A percentile compares a stretch with the other conserved stretches of the same genome.
Conservation (phyloP, 1,140 invertebrate genomes). For the Aphaenogaster ashmeadi region DNA sequence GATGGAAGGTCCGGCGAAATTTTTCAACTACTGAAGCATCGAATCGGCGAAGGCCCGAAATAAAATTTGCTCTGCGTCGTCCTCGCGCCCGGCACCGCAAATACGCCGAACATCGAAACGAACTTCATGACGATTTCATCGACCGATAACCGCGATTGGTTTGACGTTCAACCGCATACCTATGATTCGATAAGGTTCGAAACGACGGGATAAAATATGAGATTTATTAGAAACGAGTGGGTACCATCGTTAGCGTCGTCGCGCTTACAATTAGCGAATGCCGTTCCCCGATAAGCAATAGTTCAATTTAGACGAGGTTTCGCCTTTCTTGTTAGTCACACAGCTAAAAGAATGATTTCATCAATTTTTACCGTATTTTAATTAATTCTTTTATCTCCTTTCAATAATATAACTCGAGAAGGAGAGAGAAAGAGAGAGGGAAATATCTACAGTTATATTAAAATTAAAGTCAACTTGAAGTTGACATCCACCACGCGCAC, state of each 20-base stretch:
- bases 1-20: slow-evolving; percentile 29
- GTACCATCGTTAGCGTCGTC: neutral
- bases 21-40: slow-evolving; percentile 41
- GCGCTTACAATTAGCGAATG: slow-evolving; percentile 28
- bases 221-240: slow-evolving; percentile 38
- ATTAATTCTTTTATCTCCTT: slow-evolving; percentile 26
- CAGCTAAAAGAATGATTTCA: neutral
- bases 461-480: slow-evolving; percentile 5
- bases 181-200: slow-evolving; percentile 75
- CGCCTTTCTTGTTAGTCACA: neutral
- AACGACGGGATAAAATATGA: slow-evolving; percentile 65
- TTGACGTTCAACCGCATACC: slow-evolving; percentile 70
- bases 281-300: slow-evolving; percentile 10
- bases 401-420: slow-evolving; percentile 17
- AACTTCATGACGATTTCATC: slow-evolving; percentile 78
- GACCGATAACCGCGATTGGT: slow-evolving; percentile 76
- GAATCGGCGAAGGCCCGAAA: slow-evolving; percentile 60
- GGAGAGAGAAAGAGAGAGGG: neutral
- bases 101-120: slow-evolving; percentile 67
- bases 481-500: neutral
- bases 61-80: slow-evolving; percentile 60
- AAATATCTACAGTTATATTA: neutral
- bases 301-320: neutral
- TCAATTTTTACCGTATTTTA: neutral
- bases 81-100: slow-evolving; percentile 63